Conservation (phyloP, 2,888 invertebrate genomes). For the Drosophila neotestacea region DNA sequence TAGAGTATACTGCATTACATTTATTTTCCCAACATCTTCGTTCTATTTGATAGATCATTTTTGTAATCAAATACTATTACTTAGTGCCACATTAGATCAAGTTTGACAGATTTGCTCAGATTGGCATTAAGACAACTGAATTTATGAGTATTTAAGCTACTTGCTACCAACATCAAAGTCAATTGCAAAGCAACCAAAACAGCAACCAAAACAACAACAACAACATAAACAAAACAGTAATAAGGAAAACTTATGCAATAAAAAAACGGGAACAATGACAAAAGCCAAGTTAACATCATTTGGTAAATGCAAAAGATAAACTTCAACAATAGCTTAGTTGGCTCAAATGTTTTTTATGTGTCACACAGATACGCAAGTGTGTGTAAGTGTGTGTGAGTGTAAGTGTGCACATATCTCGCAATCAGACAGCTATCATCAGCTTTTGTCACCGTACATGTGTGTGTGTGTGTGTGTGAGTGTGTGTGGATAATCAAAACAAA, state of each 20-base stretch:
- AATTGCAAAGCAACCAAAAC: constrained; percentile 30
- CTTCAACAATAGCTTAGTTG: constrained; percentile 75
- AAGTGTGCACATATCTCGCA: constrained; percentile 37
- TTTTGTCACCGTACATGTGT: constrained; percentile 23
- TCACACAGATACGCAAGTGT: constrained; percentile 47
- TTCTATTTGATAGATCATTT: constrained; percentile 15
- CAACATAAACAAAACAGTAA: neutral
- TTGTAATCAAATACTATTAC: constrained; percentile 24
- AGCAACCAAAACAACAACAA: constrained; percentile 13
- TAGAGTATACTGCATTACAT: neutral
- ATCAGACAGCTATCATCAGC: constrained; percentile 60
- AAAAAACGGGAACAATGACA: constrained; percentile 28
- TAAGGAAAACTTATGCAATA: constrained; percentile 14
- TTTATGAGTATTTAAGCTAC: constrained; percentile 65
- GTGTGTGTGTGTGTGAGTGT: constrained; percentile 19
- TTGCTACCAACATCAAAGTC: constrained; percentile 58
- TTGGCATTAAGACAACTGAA: constrained; percentile 37
- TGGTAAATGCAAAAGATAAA: constrained; percentile 74
- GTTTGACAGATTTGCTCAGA: constrained; percentile 43
- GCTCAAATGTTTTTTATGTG: constrained; percentile 69
- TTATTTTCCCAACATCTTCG: neutral
- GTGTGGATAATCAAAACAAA: constrained; percentile 72
- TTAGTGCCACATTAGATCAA: constrained; percentile 40
- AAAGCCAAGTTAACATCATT: constrained; percentile 62
- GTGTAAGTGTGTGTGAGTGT: constrained; percentile 3